Evolutionary conservation across 2,113 vertebrate species (phyloP).

Genomic region (Leptobrachium leishanense): DNA sequence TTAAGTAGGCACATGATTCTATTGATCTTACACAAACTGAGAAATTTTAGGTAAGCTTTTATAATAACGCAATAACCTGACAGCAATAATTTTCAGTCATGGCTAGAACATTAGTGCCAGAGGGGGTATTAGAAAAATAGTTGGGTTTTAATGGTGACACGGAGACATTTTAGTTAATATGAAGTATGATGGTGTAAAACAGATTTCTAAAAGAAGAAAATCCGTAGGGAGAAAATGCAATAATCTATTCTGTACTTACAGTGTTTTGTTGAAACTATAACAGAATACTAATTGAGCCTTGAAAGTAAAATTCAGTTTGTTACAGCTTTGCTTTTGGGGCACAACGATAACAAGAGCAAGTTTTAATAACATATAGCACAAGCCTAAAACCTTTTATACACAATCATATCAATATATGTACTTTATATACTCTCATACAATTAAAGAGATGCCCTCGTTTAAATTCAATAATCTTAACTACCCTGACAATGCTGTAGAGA

Average conservation of each 20-base stretch:
- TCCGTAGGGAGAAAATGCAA: background rate
- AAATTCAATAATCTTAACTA: no score
- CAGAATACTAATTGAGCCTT: background rate
- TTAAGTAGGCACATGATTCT: background rate
- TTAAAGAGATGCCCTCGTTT: no score
- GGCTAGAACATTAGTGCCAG: background rate
- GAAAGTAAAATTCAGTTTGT: background rate
- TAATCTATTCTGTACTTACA: background rate
- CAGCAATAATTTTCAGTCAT: background rate
- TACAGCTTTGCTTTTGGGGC: background rate
- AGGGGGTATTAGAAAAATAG: slow-evolving; percentile 3
- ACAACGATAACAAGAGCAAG: no score
- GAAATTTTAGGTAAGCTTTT: background rate
- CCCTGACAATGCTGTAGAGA: no score
- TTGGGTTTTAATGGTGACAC: background rate
- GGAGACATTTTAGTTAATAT: background rate
- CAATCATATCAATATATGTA: no score
- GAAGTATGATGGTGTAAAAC: background rate
- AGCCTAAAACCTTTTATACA: no score
- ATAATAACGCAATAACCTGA: background rate
- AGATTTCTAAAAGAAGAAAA: background rate
- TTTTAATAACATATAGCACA: no score
- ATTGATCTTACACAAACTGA: background rate
- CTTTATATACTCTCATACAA: no score
- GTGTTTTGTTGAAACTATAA: background rate